Evolutionary conservation across 2,888 invertebrate species (phyloP).

Genomic region (Pollenia amentaria): DNA sequence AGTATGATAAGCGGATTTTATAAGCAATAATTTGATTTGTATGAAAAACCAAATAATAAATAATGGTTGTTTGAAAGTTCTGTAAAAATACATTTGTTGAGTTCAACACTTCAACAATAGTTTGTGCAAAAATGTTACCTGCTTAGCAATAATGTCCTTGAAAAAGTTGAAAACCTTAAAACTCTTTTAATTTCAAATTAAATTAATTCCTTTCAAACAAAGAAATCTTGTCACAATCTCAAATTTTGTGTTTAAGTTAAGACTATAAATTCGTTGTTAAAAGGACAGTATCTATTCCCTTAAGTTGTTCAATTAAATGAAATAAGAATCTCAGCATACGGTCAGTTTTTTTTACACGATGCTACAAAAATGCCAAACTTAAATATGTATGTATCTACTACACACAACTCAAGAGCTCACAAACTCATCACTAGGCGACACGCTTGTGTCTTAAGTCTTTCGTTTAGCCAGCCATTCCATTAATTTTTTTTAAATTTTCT

Average conservation of each 20-base stretch:
- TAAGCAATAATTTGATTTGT: neutral
- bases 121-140: conserved; percentile 24
- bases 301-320: neutral
- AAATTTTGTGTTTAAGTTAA: neutral
- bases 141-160: neutral
- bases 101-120: conserved; percentile 5
- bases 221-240: conserved; percentile 29
- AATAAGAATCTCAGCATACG: conserved; percentile 13
- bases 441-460: conserved; percentile 67
- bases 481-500: conserved; percentile 20
- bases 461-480: conserved; percentile 42
- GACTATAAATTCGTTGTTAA: neutral
- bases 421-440: conserved; percentile 29
- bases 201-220: conserved; percentile 5
- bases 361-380: neutral
- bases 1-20: conserved; percentile 50
- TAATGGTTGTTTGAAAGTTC: conserved; percentile 38
- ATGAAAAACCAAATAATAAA: conserved; percentile 22
- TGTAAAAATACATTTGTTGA: conserved; percentile 10
- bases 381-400: too few species aligned
- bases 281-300: neutral
- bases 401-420: neutral
- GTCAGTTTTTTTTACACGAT: conserved; percentile 17
- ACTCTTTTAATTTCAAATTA: neutral
- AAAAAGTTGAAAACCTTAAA: neutral